Conservation (phyloP, 2,797 vertebrate genomes). For the Thaleichthys pacificus region DNA sequence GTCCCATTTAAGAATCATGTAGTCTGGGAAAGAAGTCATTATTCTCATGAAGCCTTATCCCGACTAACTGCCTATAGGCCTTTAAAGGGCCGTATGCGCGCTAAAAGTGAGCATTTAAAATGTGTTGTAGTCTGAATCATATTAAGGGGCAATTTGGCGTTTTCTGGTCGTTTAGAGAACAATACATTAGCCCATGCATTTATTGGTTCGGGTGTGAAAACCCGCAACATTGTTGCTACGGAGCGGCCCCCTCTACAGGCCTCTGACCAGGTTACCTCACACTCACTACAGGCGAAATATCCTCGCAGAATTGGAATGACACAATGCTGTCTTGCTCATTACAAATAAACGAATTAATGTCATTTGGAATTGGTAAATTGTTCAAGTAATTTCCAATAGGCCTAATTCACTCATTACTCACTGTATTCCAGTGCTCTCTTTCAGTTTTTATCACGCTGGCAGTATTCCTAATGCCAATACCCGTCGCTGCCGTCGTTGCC, state of each 20-base stretch:
- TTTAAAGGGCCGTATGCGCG: background rate
- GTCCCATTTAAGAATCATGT: no score
- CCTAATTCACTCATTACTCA: conserved; percentile 55
- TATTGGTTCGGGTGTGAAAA: conserved; percentile 26
- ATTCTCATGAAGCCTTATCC: background rate
- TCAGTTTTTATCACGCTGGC: conserved; percentile 57
- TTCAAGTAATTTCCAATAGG: background rate
- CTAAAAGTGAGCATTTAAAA: background rate
- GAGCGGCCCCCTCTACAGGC: conserved; percentile 71
- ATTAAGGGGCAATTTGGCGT: no score
- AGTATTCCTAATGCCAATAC: conserved; percentile 51
- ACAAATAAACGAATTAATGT: conserved; percentile 5
- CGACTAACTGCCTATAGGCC: conserved; percentile 4
- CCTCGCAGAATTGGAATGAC: conserved; percentile 45
- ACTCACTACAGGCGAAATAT: conserved; percentile 52
- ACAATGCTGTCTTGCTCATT: conserved; percentile 17
- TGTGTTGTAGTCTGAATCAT: background rate
- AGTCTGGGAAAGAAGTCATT: background rate
- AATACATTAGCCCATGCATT: conserved; percentile 27
- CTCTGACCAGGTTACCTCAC: conserved; percentile 55
- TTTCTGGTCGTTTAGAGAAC: background rate
- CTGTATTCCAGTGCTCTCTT: conserved; percentile 51
- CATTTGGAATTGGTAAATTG: background rate
- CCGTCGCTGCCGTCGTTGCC: conserved; percentile 56
- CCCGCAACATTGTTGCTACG: conserved; percentile 50